Evolutionary conservation across 2,797 vertebrate species (phyloP), one percentile per base, ranked within the genome.

Genomic region (Microctenopoma steveboyesi): DNA sequence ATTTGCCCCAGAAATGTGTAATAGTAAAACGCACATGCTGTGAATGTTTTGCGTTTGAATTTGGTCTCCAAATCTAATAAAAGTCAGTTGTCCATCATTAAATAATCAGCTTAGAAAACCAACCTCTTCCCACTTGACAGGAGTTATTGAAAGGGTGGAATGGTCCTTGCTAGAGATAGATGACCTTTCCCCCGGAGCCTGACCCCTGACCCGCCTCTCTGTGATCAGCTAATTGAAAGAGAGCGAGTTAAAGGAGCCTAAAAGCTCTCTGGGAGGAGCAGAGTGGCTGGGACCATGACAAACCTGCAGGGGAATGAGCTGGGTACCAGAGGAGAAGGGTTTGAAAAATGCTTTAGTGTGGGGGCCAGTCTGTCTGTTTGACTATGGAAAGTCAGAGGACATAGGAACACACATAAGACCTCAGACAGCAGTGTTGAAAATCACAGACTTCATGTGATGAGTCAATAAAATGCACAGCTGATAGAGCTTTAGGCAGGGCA

Each of bases 151-250:
- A 73, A 57, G 71, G 64, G 62, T 82, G 76, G 48, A 64, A 79
- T 69, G 71, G 67, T 39, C 28, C 63, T 45, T 5, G 37, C 55
- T 58, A 52, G 72, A 86, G 82, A 80, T 25, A 30, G 69, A 16
- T 15, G 75, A 88, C 86, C 88, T 88, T 85, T 89, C 56, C 69
- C 77, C 78, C 16, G 46, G 72, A 88, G 78, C 52, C 57, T 85
- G 77, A 90, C 87, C 88, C 54, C 62, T 88, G 87, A 89, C 89
- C 87, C 35, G 16, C 22, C 30, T 78, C 78, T 75, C 75, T 88
- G 81, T 89, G 86, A 90, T 91, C 88, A 85, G 83, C 84, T 90
- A 90, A 92, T 91, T 89, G 83, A 55, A 50, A 78, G 63, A 72
- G 69, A 81, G 72, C 22, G 50, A 74, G 67, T 42, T 27, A 61